Conservation (phyloP, 30 jellyfish, hydroid and myxozoan genomes). For the Nemopilema nomurai region DNA sequence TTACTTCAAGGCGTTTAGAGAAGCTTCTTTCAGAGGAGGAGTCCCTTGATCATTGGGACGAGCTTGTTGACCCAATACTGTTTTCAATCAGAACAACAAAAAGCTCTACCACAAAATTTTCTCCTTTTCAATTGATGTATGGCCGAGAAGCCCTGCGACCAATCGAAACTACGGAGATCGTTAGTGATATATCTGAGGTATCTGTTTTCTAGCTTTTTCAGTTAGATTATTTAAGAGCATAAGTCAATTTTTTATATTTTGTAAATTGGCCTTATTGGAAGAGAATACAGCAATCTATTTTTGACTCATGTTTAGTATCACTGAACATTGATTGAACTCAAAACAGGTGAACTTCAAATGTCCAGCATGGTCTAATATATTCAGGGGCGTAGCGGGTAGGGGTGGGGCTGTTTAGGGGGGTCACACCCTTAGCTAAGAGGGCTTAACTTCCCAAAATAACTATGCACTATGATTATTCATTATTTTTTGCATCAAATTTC, state of each 20-base stretch:
- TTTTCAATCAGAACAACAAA: conserved; percentile 19
- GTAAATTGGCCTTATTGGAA: neutral
- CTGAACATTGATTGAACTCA: neutral
- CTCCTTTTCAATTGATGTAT: conserved; percentile 38
- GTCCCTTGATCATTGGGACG: conserved; percentile 40
- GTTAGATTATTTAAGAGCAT: neutral
- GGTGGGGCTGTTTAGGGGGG: neutral
- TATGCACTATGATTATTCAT: neutral
- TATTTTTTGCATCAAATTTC: neutral
- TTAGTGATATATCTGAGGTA: conserved; percentile 26
- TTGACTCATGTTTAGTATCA: neutral
- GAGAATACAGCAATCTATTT: neutral
- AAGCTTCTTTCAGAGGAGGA: conserved; percentile 33
- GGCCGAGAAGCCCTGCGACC: conserved; percentile 41
- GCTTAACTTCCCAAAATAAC: neutral
- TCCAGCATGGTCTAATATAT: neutral
- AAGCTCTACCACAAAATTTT: conserved; percentile 16
- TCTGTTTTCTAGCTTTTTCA: neutral
- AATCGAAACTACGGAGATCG: conserved; percentile 7
- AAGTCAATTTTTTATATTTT: neutral
- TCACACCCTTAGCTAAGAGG: neutral
- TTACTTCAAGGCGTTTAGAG: conserved; percentile 26
- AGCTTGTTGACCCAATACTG: conserved; percentile 20
- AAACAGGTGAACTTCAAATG: neutral
- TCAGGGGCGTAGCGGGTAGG: neutral